Evolutionary conservation across 1,140 invertebrate species (phyloP), one percentile per base, ranked within the genome.

Genomic region (Nasonia vitripennis): DNA sequence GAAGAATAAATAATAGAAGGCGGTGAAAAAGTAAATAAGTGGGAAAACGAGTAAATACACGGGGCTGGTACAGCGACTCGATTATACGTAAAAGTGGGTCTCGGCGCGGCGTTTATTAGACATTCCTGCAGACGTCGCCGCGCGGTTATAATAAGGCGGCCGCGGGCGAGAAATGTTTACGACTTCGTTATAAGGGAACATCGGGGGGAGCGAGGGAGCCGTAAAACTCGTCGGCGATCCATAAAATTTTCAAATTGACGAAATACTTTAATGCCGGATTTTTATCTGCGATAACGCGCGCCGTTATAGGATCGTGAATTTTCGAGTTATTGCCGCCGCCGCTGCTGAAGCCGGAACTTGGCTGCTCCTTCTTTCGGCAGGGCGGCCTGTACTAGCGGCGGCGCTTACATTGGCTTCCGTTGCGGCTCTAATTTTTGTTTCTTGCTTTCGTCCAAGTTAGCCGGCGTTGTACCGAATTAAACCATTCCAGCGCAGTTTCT

Each of bases 21-120:
- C 34, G 3, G 34, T 37, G 34, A 6, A 37, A 27, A 27, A 27
- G 27, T 37, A 37, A 37, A 37, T 37, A 6, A 37, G 6, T 37
- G 34, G 34, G 5, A 37, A 37, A 37, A 37, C 12, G 10, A 27
- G 27, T 27, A 27, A 27, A 27, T 27, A 27, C 1, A 27, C 27
- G 27, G 27, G 27, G 27, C 27, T 27, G 27, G 27, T 27, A 27
- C 1, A 27, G 27, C 27, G 45, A 48, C 45, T 48, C 45, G 4
- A 10, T 55, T 55, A 55, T 55, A 55, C 5, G 34, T 37, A 55
- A 14, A 55, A 55, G 51, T 55, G 51, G 51, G 51, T 37, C 34
- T 55, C 51, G 51, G 51, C 12, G 1, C 12, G 51, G 78, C 87
- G 87, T 86, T 91, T 91, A 91, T 90, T 90, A 91, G 88, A 90